A percentile compares a stretch with the other conserved stretches of the same genome.
Conservation (phyloP, 2,888 invertebrate species). For the Blastobasis lacticolella region DNA sequence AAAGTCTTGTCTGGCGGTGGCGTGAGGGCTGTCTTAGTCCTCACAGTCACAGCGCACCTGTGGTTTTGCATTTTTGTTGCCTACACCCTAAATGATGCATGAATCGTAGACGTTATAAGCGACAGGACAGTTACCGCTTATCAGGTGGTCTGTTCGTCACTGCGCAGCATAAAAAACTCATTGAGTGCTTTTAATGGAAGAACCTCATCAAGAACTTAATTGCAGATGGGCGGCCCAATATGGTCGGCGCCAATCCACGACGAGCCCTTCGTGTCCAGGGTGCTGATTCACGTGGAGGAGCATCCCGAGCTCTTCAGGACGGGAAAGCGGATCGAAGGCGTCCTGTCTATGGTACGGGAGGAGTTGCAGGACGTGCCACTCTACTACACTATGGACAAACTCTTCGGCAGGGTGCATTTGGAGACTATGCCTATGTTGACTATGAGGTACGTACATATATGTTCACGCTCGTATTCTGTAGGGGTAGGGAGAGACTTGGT, state of each 20-base stretch:
- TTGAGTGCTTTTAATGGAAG: no score
- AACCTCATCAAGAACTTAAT: not conserved
- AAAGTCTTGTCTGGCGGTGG: no score
- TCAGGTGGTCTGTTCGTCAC: no score
- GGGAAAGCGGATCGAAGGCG: constrained; percentile 82
- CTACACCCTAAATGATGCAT: no score
- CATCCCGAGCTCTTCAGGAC: constrained; percentile 76
- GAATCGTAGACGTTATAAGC: no score
- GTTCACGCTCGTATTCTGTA: no score
- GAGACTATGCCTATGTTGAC: constrained; percentile 80
- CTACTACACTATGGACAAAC: constrained; percentile 87
- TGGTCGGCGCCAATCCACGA: constrained; percentile 94
- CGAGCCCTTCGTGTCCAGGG: constrained; percentile 79
- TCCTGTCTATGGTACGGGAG: constrained; percentile 85
- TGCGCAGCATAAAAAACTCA: no score
- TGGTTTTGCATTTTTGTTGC: no score
- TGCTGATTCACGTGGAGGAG: constrained; percentile 69
- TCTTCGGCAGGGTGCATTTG: constrained; percentile 82
- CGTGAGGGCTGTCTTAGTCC: no score
- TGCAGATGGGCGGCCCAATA: constrained; percentile 92
- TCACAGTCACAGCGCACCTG: no score
- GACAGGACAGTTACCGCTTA: no score
- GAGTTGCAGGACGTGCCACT: constrained; percentile 90
- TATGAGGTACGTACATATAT: constrained; percentile 70
- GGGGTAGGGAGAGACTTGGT: no score